Base-by-base conservation (phyloP, 2,888 invertebrate species). In the Sycophila texana region DNA sequence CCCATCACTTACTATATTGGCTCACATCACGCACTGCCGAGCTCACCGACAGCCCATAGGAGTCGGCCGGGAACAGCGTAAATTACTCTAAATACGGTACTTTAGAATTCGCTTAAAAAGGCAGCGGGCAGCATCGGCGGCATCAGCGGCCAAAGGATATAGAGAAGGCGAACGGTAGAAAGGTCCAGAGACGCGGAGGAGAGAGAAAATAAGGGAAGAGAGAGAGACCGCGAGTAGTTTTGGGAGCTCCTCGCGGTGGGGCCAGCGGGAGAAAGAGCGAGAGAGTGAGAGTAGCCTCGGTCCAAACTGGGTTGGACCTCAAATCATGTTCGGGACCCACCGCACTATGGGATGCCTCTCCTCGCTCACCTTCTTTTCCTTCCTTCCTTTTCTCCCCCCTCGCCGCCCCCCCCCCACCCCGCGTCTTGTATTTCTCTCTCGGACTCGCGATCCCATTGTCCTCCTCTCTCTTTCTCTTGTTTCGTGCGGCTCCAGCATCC, bases 241-340 rank as follows among this genome's bases (percentile, higher is more conserved):
- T 51, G 53, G 26, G 30, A 57, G 47, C 58, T 66, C 55, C 53
- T 39, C 12, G 26, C 16, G 61, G 61, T 53, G 53, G 51, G 53
- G 53, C 53, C 53, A 4, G 53, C 53, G 53, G 4, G 63, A 49
- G 65, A 12, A 20, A 16, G 49, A 61, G 65, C 10, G n/a, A 39
- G 53, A 55, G 10, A 14, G 26, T 18, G 49, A 58, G 58, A 67
- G 75, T 70, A 70, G 68, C 70, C 61, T 67, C 57, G 71, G 65
- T 68, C 72, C 77, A 67, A 77, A 72, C 73, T 74, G 78, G 74
- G 78, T 63, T 74, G 78, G 68, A 74, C 68, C 66, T 74, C 60
- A 79, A 79, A 79, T 79, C 79, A 79, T 72, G 75, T 67, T 75
- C 67, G 70, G 63, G 75, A 75, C 75, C 79, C 75, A 79, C 79